Evolutionary conservation across 1,140 invertebrate species (phyloP).

Genomic region (Octopus bimaculoides): DNA sequence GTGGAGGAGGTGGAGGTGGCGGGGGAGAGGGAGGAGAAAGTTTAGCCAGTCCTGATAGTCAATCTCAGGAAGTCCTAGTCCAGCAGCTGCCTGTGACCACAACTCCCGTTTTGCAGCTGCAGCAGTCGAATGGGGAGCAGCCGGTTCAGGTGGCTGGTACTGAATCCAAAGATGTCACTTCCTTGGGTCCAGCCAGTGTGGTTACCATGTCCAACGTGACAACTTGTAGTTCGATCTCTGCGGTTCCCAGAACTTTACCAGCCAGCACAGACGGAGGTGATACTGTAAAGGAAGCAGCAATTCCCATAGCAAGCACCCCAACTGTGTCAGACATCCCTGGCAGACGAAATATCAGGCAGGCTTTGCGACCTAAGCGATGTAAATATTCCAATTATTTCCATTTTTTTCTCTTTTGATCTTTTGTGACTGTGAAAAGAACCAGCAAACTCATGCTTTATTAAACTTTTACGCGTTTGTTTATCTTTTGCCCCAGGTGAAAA

Average conservation of each 20-base stretch:
- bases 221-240: background rate
- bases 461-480: too few relatives aligned
- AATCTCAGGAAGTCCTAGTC: constrained; percentile 8
- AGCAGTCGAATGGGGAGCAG: constrained; percentile 2
- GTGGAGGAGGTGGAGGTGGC: constrained; percentile 3
- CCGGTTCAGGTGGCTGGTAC: background rate
- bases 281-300: background rate
- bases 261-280: background rate
- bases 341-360: constrained; percentile 10
- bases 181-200: background rate
- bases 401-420: background rate
- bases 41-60: background rate
- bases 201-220: background rate
- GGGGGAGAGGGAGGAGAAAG: background rate
- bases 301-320: background rate
- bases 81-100: background rate
- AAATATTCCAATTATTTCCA: background rate
- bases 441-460: too few relatives aligned
- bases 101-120: too few relatives aligned
- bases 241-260: background rate
- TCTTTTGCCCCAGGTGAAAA: too few relatives aligned
- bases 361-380: constrained; percentile 10
- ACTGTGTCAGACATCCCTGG: constrained; percentile 1
- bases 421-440: background rate
- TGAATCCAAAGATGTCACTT: constrained; percentile 4